Conservation (phyloP, 92 coral and sea anemone genomes). For the Actinernus sp. region DNA sequence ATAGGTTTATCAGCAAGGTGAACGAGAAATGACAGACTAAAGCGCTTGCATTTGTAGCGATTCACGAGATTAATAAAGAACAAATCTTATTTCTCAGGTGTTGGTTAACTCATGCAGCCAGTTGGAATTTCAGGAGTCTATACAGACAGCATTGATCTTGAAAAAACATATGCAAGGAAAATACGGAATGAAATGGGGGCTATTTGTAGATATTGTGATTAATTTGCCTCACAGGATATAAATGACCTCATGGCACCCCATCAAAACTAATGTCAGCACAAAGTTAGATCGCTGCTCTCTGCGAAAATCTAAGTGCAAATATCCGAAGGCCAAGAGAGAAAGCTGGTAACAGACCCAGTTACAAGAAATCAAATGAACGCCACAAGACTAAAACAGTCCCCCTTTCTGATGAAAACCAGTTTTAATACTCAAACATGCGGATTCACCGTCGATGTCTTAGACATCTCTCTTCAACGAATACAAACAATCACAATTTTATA, state of each 20-base stretch:
- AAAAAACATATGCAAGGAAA: neutral
- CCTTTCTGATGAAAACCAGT: neutral
- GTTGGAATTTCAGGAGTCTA: too few relatives aligned
- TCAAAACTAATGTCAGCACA: slow-evolving; percentile 28
- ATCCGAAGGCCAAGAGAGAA: neutral
- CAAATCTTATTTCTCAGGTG: too few relatives aligned
- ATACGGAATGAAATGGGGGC: neutral
- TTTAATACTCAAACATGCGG: slow-evolving; percentile 1
- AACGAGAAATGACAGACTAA: too few relatives aligned
- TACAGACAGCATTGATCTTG: neutral
- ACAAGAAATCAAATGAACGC: neutral
- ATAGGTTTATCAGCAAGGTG: too few relatives aligned
- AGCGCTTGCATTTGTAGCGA: too few relatives aligned
- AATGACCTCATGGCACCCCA: slow-evolving; percentile 32
- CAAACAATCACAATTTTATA: slow-evolving; percentile 7
- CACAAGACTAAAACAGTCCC: neutral
- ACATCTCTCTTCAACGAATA: neutral
- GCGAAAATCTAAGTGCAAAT: slow-evolving; percentile 5
- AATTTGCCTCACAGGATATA: slow-evolving; percentile 7
- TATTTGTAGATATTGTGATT: neutral
- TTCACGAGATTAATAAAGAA: too few relatives aligned
- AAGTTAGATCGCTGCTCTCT: slow-evolving; percentile 18
- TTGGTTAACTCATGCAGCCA: too few relatives aligned
- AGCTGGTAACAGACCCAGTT: neutral
- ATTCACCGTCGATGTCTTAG: slow-evolving; percentile 1